Conservation (phyloP, 1,140 invertebrate genomes). For the Aricia agestis region DNA sequence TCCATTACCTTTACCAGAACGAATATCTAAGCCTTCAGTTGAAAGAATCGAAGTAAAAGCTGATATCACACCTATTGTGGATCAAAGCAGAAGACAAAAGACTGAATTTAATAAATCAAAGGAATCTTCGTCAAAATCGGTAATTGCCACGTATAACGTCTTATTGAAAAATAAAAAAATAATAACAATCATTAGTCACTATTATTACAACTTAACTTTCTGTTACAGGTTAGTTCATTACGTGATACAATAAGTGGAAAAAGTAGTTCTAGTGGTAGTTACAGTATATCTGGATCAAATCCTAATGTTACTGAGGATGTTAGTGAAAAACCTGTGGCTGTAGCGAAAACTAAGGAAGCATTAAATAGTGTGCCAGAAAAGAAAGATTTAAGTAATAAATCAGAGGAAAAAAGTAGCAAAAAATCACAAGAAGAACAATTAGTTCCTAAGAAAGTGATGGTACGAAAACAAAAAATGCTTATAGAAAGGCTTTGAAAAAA, state of each 20-base stretch:
- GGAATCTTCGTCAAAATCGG: slow-evolving; percentile 44
- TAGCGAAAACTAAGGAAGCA: slow-evolving; percentile 36
- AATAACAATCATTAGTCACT: too few species aligned
- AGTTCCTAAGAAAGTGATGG: slow-evolving; percentile 61
- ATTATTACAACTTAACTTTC: too few species aligned
- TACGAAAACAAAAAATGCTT: not conserved
- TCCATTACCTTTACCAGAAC: slow-evolving; percentile 66
- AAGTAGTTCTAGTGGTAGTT: slow-evolving; percentile 82
- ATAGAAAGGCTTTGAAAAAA: not conserved
- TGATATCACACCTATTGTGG: slow-evolving; percentile 50
- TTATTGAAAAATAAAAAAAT: not conserved
- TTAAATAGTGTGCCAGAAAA: slow-evolving; percentile 49
- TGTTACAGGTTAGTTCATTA: slow-evolving; percentile 34
- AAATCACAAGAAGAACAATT: slow-evolving; percentile 49
- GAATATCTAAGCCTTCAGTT: slow-evolving; percentile 46
- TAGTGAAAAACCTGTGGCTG: not conserved
- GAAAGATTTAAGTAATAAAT: slow-evolving; percentile 46
- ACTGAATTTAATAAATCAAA: slow-evolving; percentile 62
- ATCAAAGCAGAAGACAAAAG: slow-evolving; percentile 63
- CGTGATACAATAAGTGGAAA: slow-evolving; percentile 72
- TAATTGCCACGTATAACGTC: slow-evolving; percentile 30
- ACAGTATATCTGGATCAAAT: slow-evolving; percentile 78
- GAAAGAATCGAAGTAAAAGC: slow-evolving; percentile 68
- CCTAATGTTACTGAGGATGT: slow-evolving; percentile 65
- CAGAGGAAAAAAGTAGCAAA: slow-evolving; percentile 35